Conservation (phyloP, 2,113 vertebrate genomes). For the Sorex fumeus region DNA sequence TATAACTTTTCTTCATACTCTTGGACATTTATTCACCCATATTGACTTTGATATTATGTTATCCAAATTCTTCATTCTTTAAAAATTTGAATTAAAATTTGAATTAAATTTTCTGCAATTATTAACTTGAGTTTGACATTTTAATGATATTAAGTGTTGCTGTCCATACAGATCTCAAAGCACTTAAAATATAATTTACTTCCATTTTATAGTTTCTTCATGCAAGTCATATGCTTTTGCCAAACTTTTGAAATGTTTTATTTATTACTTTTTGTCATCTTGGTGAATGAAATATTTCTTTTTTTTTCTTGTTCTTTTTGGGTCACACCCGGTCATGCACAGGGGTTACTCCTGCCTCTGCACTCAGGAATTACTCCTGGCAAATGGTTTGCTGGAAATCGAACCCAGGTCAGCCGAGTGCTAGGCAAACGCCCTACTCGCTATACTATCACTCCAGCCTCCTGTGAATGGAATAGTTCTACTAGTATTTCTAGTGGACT, state of each 20-base stretch:
- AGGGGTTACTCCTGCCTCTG: too few relatives aligned
- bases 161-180: not conserved
- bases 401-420: too few relatives aligned
- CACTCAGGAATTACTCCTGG: too few relatives aligned
- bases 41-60: not conserved
- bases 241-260: not conserved
- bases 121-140: conserved; percentile 19
- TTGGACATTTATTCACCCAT: not conserved
- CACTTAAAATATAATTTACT: not conserved
- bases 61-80: not conserved
- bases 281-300: not conserved
- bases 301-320: too few relatives aligned
- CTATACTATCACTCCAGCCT: too few relatives aligned
- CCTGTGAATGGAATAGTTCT: not conserved
- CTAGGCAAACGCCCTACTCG: too few relatives aligned
- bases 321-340: too few relatives aligned
- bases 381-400: too few relatives aligned
- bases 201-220: not conserved
- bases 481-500: not conserved
- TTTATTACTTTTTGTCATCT: not conserved
- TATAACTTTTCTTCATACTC: not conserved
- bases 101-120: not conserved
- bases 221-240: not conserved
- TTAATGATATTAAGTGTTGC: not conserved
- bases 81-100: not conserved